These are phyloP conservation scores for Dusona sp. DNA, from an alignment of 2,888 invertebrate genomes.

Conservation along the genomic window DNA sequence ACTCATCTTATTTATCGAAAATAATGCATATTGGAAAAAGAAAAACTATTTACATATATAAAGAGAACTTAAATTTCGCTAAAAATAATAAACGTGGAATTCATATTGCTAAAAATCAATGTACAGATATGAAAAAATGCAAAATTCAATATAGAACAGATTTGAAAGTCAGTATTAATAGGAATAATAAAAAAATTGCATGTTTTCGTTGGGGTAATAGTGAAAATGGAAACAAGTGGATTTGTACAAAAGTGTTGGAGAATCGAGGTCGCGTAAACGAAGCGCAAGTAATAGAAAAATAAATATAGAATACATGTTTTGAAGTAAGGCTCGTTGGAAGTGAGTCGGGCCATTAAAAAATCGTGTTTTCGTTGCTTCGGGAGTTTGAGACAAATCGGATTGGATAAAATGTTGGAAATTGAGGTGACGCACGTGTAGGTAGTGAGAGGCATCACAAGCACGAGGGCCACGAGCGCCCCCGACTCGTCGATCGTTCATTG, in stretches of 20 bases:
- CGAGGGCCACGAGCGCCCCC: constrained; percentile 53
- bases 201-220: constrained; percentile 11
- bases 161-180: background rate
- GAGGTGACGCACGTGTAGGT: constrained; percentile 64
- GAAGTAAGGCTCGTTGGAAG: background rate
- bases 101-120: background rate
- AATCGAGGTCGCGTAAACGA: background rate
- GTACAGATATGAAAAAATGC: background rate
- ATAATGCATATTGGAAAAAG: too few species aligned
- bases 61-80: background rate
- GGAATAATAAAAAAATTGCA: background rate
- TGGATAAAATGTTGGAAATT: constrained; percentile 23
- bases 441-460: constrained; percentile 47
- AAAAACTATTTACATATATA: too few species aligned
- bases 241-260: constrained; percentile 5
- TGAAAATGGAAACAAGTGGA: background rate
- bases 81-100: background rate
- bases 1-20: too few species aligned
- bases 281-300: background rate
- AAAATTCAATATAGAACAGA: background rate
- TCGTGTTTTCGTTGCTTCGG: constrained; percentile 1
- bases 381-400: background rate
- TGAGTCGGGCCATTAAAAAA: constrained; percentile 4
- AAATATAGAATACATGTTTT: constrained; percentile 5
- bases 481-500: constrained; percentile 68